Evolutionary conservation across 2,888 invertebrate species (phyloP).

Genomic region (Sylvicola cinctus): DNA sequence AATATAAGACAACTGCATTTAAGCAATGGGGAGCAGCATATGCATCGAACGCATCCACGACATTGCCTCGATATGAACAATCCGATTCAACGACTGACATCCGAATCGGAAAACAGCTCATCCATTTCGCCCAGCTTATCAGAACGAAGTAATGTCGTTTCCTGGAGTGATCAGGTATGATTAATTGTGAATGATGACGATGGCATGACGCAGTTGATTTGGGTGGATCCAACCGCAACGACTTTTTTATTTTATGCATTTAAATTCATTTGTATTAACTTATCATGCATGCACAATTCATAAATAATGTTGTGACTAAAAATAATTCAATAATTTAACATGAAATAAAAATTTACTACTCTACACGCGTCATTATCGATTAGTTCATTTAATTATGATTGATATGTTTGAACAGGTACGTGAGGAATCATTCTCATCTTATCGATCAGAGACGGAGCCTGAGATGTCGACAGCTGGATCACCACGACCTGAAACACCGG

Average conservation of each 20-base stretch:
- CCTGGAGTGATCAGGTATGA: constrained; percentile 14
- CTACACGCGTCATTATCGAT: no score
- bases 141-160: constrained; percentile 12
- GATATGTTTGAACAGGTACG: no score
- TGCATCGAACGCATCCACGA: no score
- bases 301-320: neutral
- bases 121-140: constrained; percentile 14
- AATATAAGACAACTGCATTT: constrained; percentile 8
- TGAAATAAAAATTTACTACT: neutral
- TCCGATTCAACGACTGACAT: constrained; percentile 8
- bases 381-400: neutral
- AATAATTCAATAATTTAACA: neutral
- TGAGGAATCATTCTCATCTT: constrained; percentile 45
- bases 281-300: neutral
- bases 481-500: constrained; percentile 70
- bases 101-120: constrained; percentile 13
- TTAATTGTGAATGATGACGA: neutral
- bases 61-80: no score
- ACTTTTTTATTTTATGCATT: neutral
- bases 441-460: constrained; percentile 35
- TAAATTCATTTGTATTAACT: neutral
- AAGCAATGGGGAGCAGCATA: no score
- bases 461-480: constrained; percentile 32
- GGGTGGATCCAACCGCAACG: neutral
- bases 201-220: neutral